Percentiles rank a stretch among this genome's conserved stretches.
Evolutionary conservation across 2,113 vertebrate genomes (phyloP).

Genomic region (Cervus canadensis): DNA sequence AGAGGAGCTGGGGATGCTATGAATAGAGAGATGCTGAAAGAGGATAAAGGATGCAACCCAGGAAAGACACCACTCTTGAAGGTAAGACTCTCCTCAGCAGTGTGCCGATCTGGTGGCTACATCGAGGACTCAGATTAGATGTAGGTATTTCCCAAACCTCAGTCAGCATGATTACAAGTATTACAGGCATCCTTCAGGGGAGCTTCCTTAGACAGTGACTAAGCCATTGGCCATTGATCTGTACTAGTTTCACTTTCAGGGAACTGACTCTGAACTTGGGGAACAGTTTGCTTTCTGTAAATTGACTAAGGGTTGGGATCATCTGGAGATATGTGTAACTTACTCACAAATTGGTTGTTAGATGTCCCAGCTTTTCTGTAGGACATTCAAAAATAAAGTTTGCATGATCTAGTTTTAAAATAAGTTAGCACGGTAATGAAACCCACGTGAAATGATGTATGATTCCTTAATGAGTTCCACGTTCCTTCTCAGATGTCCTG

Average conservation of each 20-base stretch:
- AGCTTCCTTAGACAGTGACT: neutral
- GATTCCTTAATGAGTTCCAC: neutral
- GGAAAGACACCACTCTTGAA: neutral
- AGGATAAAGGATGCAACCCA: neutral
- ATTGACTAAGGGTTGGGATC: neutral
- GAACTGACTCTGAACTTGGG: neutral
- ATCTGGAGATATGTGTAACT: neutral
- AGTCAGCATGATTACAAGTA: neutral
- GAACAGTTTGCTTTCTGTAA: neutral
- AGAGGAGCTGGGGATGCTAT: neutral
- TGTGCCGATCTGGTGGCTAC: neutral
- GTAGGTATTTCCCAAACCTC: neutral
- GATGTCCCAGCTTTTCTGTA: neutral
- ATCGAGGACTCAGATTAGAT: neutral
- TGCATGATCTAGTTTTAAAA: neutral
- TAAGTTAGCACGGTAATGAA: neutral
- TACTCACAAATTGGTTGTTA: neutral
- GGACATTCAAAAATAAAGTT: neutral
- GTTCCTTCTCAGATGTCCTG: neutral
- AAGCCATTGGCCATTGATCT: neutral
- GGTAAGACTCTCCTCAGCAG: neutral
- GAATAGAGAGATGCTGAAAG: neutral
- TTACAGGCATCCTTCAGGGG: neutral
- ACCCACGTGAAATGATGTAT: neutral
- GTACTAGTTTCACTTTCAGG: neutral